These are phyloP conservation scores for Ginglymostoma cirratum DNA, from an alignment of 2,113 vertebrate species.

Conservation along the genomic window DNA sequence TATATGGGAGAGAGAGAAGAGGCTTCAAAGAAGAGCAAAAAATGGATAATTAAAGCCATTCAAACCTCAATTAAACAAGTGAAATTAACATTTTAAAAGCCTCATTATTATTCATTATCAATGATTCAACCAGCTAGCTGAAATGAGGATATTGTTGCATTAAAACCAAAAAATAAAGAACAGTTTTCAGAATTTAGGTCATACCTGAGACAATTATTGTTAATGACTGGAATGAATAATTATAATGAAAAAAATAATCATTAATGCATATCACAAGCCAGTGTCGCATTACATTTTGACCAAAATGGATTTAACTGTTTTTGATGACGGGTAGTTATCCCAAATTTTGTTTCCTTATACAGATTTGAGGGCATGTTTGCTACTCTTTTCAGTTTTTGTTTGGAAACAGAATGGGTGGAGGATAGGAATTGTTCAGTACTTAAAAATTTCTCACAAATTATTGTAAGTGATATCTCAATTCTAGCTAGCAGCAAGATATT, in stretches of 20 bases:
- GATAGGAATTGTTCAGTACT: neutral
- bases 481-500: neutral
- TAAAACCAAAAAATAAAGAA: constrained; percentile 26
- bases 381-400: neutral
- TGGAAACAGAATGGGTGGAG: neutral
- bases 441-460: neutral
- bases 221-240: constrained; percentile 35
- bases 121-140: constrained; percentile 24
- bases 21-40: constrained; percentile 29
- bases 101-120: constrained; percentile 36
- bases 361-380: neutral
- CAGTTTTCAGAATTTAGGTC: neutral
- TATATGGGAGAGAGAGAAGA: constrained; percentile 4
- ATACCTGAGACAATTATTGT: constrained; percentile 9
- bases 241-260: neutral
- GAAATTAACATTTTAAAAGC: constrained; percentile 36
- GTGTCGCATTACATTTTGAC: neutral
- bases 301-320: neutral
- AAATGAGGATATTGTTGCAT: constrained; percentile 29
- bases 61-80: constrained; percentile 23
- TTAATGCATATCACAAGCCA: neutral
- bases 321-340: neutral
- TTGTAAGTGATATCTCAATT: neutral
- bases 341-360: neutral
- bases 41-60: constrained; percentile 31